Conservation (phyloP, 2,888 invertebrate genomes). For the Psococerastis gibbosa region DNA sequence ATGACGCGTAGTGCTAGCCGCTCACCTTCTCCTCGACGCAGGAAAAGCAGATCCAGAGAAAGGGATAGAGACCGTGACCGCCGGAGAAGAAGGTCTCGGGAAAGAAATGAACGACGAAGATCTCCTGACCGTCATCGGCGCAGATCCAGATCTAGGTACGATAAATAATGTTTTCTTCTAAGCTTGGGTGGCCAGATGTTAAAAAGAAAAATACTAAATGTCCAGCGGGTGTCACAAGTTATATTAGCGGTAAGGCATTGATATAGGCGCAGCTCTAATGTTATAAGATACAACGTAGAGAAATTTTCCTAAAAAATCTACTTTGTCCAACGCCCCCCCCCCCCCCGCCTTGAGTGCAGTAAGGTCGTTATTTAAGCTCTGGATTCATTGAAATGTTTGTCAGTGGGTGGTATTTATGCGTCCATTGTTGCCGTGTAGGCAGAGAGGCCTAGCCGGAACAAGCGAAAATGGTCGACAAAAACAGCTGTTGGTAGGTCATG, state of each 20-base stretch:
- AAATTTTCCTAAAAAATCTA: background rate
- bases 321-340: slow-evolving; percentile 2
- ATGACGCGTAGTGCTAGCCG: too few species aligned
- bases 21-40: slow-evolving; percentile 30
- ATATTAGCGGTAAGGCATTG: too few species aligned
- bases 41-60: slow-evolving; percentile 31
- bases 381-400: too few species aligned
- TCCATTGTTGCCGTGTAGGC: too few species aligned
- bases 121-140: slow-evolving; percentile 10
- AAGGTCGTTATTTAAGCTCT: too few species aligned
- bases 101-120: slow-evolving; percentile 18
- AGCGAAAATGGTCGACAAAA: too few species aligned
- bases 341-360: too few species aligned
- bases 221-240: background rate
- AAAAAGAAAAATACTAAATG: background rate
- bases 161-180: slow-evolving; percentile 20
- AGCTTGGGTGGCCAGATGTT: slow-evolving; percentile 8
- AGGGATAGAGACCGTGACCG: slow-evolving; percentile 30
- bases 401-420: too few species aligned
- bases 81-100: slow-evolving; percentile 27
- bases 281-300: background rate
- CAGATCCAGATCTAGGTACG: slow-evolving; percentile 12
- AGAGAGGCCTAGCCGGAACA: too few species aligned
- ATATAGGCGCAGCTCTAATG: too few species aligned
- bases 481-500: too few species aligned